Evolutionary conservation across 2,113 vertebrate genomes (phyloP).

Genomic region (Antechinus flavipes): DNA sequence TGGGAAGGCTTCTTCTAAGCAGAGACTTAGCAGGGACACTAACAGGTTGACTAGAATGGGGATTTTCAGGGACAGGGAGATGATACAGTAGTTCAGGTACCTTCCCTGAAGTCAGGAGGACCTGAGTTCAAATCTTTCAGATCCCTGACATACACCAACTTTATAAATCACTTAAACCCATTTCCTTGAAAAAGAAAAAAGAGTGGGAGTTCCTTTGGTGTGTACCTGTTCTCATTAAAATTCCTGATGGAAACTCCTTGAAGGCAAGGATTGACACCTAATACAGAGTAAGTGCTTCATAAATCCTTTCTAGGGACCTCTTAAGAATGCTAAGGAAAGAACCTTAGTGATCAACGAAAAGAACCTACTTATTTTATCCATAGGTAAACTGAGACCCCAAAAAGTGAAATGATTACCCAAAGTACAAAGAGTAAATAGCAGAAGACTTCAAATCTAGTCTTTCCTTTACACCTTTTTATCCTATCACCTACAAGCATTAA

Average conservation of each 20-base stretch:
- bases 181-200: too few species aligned
- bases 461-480: too few species aligned
- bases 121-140: too few species aligned
- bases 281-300: background rate
- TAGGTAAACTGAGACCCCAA: background rate
- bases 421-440: too few species aligned
- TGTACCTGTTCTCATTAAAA: background rate
- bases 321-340: background rate
- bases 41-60: background rate
- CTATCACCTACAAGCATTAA: too few species aligned
- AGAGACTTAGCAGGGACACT: background rate
- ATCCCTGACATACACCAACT: too few species aligned
- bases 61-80: too few species aligned
- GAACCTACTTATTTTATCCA: background rate
- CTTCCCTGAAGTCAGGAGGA: too few species aligned
- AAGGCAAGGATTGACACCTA: background rate
- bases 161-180: too few species aligned
- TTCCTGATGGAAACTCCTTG: background rate
- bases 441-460: too few species aligned
- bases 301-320: background rate
- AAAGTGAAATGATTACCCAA: background rate
- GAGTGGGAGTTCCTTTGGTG: too few species aligned
- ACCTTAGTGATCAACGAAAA: background rate
- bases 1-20: background rate
- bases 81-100: too few species aligned